phyloP scores from a whole-genome alignment of 2,113 vertebrate genomes.

The Crocuta crocuta region DNA sequence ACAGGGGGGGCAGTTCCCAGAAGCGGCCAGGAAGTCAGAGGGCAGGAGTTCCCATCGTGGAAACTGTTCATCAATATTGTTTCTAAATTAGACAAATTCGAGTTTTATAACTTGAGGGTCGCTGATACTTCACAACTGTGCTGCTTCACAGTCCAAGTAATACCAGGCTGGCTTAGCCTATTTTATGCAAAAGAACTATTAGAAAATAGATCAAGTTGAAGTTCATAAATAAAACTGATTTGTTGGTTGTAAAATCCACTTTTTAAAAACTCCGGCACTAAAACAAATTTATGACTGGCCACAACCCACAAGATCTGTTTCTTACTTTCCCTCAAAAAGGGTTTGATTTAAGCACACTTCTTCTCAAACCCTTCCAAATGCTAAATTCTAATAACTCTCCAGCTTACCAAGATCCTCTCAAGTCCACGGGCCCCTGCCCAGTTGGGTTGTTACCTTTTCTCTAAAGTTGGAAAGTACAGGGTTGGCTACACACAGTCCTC shows the following conservation, averaged over 20 bases:
- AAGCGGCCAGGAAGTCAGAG: background rate
- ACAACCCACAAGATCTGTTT: background rate
- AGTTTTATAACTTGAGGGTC: background rate
- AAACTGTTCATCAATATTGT: background rate
- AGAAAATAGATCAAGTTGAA: conserved; percentile 2
- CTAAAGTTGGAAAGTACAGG: background rate
- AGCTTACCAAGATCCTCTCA: background rate
- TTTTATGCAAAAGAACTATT: background rate
- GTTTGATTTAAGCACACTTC: conserved; percentile 26
- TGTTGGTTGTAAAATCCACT: background rate
- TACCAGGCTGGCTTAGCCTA: background rate
- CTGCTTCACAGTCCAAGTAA: background rate
- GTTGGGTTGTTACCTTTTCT: background rate
- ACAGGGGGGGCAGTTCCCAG: background rate
- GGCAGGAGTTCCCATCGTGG: background rate
- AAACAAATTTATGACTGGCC: background rate
- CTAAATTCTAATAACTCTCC: background rate
- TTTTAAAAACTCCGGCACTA: background rate
- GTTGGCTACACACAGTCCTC: background rate
- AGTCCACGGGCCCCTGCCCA: background rate
- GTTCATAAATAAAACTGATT: conserved; percentile 24
- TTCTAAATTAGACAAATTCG: background rate
- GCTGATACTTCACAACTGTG: background rate
- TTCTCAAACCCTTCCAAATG: background rate
- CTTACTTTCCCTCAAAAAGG: background rate